Evolutionary conservation across 2,113 vertebrate species (phyloP), one percentile per base, ranked within the genome.

Genomic region (Dicrurus megarhynchus): DNA sequence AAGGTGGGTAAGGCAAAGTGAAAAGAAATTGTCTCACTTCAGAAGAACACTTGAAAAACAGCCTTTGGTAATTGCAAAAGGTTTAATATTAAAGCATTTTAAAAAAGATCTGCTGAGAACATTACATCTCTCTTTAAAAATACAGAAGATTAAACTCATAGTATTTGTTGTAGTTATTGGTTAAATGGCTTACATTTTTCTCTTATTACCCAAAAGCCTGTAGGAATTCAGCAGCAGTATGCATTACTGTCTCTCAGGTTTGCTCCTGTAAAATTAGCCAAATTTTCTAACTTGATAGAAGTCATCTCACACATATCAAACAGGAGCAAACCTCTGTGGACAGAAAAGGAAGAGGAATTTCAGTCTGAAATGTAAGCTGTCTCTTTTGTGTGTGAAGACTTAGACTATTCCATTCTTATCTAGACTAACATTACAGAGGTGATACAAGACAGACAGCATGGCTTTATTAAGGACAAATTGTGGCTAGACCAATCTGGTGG

Each of bases 11-110:
- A 86, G 63, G 9, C 10, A 92, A 95, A 95, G 19, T 60, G 37
- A 93, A 90, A 95, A 85, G 32, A 53, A 79, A 88, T 86, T 65
- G 41, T 65, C 82, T 88, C 44, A 35, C 23, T 95, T 87, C n/a
- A 46, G 42, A 88, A 89, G 44, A 91, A 64, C 49, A 50, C 22
- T 82, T 79, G 42, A 90, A 95, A 69, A 85, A 61, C 23, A 80
- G 33, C 26, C 18, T 90, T 84, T 55, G 50, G 11, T 89, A 83
- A 85, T 47, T 75, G 35, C 30, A 69, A 64, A 71, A 74, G 6
- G 1, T 70, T 85, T 90, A 85, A 56, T 78, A 71, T 63, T 69
- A 76, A 39, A 91, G 16, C 8, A 68, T 84, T 81, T 33, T 1
- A 4, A 37, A 95, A 74, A 70, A 50, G 8, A 60, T 57, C 68